Evolutionary conservation across 2,113 vertebrate genomes (phyloP).

Genomic region (Lasiurus cinereus): DNA sequence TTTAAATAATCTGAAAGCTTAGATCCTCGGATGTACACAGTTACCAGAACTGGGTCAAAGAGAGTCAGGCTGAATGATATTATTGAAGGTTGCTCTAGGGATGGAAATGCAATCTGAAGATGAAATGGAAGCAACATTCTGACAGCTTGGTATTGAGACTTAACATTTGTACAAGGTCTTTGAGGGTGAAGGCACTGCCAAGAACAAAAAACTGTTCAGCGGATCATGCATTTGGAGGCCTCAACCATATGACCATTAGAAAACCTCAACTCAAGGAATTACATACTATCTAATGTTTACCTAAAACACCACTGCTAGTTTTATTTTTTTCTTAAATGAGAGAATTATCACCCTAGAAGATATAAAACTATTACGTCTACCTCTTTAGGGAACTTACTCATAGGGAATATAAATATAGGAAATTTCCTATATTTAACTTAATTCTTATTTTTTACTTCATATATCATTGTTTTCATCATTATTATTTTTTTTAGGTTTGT

Average conservation of each 20-base stretch:
- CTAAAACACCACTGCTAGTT: background rate
- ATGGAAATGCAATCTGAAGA: background rate
- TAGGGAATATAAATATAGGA: background rate
- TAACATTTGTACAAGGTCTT: slow-evolving; percentile 12
- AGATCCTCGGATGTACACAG: background rate
- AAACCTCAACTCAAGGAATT: background rate
- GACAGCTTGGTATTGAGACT: background rate
- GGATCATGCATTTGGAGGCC: background rate
- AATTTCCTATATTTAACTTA: background rate
- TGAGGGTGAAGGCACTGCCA: background rate
- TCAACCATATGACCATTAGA: background rate
- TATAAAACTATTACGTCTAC: background rate
- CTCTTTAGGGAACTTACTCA: background rate
- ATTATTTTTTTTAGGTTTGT: too few relatives aligned
- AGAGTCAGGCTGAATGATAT: background rate
- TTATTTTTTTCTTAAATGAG: background rate
- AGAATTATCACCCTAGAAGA: background rate
- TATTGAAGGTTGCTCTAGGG: background rate
- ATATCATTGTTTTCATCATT: background rate
- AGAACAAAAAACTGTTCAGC: slow-evolving; percentile 21
- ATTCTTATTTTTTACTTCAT: background rate
- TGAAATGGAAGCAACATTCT: background rate
- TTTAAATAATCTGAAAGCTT: slow-evolving; percentile 43
- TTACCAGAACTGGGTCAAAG: background rate
- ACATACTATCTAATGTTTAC: background rate